Evolutionary conservation across 2,113 vertebrate genomes (phyloP).

Genomic region (Podiceps cristatus): DNA sequence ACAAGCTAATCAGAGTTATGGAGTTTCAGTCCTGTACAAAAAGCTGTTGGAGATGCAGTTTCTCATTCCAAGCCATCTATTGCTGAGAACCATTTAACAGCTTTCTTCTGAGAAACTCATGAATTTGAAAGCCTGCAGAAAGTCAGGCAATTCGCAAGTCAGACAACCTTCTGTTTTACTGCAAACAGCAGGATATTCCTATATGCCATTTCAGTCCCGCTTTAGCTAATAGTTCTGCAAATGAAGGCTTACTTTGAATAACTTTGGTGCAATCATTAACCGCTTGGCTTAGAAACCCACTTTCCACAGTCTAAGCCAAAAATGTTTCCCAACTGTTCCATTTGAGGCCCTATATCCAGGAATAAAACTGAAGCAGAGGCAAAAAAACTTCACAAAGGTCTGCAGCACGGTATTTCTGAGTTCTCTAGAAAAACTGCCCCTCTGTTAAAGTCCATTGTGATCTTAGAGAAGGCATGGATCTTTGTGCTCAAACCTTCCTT

Average conservation of each 20-base stretch:
- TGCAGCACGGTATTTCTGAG: not conserved
- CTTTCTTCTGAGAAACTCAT: slow-evolving; percentile 4
- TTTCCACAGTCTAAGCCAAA: slow-evolving; percentile 61
- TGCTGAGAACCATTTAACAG: not conserved
- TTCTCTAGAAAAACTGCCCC: not conserved
- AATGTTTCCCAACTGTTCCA: slow-evolving; percentile 59
- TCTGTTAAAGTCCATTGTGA: not conserved
- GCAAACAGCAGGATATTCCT: slow-evolving; percentile 49
- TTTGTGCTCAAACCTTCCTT: not conserved
- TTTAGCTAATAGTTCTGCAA: slow-evolving; percentile 50
- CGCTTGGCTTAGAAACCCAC: slow-evolving; percentile 55
- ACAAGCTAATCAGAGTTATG: not conserved
- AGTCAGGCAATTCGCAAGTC: not conserved
- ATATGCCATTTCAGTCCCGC: slow-evolving; percentile 1
- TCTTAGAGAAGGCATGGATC: not conserved
- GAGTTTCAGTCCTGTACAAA: not conserved
- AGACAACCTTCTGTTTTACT: slow-evolving; percentile 15
- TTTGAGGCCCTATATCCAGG: slow-evolving; percentile 49
- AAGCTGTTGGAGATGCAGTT: not conserved
- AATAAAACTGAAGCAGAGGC: slow-evolving; percentile 38
- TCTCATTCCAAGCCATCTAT: not conserved
- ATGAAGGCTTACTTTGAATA: slow-evolving; percentile 56
- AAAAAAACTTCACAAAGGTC: not conserved
- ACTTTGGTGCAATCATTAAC: slow-evolving; percentile 61
- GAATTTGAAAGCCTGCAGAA: slow-evolving; percentile 27